Conservation (phyloP, 2,888 invertebrate genomes). For the Drosophila pseudotalamancana region DNA sequence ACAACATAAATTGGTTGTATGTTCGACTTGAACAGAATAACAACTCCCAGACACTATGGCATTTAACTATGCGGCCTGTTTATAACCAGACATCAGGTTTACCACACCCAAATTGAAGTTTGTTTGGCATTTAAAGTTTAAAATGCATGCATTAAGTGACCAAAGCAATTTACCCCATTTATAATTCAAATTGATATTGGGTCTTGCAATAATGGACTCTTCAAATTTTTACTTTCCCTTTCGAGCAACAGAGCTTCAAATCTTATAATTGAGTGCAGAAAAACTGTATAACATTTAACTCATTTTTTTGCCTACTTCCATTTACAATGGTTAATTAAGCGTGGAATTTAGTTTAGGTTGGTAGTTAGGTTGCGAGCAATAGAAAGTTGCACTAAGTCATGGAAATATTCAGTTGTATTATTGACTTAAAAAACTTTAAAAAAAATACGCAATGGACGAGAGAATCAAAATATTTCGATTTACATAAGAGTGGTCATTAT, state of each 20-base stretch:
- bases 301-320: constrained; percentile 22
- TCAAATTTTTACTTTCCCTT: background rate
- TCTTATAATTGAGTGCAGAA: no score
- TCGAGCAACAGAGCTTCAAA: no score
- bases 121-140: constrained; percentile 57
- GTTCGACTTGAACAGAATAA: constrained; percentile 42
- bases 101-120: constrained; percentile 47
- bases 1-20: constrained; percentile 16
- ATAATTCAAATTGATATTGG: background rate
- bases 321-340: constrained; percentile 41
- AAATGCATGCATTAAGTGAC: constrained; percentile 39
- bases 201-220: background rate
- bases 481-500: constrained; percentile 14
- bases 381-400: constrained; percentile 46
- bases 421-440: background rate
- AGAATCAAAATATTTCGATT: background rate
- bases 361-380: constrained; percentile 33
- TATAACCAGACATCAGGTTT: constrained; percentile 32
- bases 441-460: background rate
- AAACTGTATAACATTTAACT: no score
- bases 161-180: constrained; percentile 12
- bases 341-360: constrained; percentile 14
- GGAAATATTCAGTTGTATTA: constrained; percentile 17
- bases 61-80: constrained; percentile 35
- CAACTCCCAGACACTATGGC: constrained; percentile 53